Percentiles rank a stretch among this genome's conserved stretches.
Conservation (phyloP, 2,113 vertebrate genomes). For the Chascanopsetta lugubris region DNA sequence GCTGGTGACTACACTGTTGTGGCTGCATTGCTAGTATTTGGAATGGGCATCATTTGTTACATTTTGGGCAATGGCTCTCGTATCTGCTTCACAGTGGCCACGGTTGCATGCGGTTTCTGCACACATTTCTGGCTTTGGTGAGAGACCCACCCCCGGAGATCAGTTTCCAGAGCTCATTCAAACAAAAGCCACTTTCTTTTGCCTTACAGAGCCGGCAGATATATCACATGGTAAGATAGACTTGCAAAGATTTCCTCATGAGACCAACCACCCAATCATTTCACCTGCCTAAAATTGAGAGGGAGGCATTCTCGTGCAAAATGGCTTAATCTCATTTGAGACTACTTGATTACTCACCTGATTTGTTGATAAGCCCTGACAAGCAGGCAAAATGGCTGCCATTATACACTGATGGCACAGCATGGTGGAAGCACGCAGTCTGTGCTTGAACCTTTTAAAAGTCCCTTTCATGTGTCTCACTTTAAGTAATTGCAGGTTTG, state of each 20-base stretch:
- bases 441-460: conserved; percentile 18
- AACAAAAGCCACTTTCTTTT: conserved; percentile 34
- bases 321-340: conserved; percentile 28
- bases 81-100: conserved; percentile 10
- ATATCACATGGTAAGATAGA: conserved; percentile 35
- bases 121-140: conserved; percentile 24
- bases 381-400: conserved; percentile 43
- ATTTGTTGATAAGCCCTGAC: conserved; percentile 43
- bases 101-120: neutral
- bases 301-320: conserved; percentile 22
- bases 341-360: conserved; percentile 35
- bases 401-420: conserved; percentile 44
- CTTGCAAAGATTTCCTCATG: conserved; percentile 26
- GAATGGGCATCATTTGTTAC: conserved; percentile 31
- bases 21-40: conserved; percentile 14
- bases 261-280: conserved; percentile 24
- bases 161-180: conserved; percentile 40
- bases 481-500: conserved; percentile 43
- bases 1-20: neutral
- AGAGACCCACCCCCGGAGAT: conserved; percentile 34
- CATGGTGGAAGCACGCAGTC: conserved; percentile 15
- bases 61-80: conserved; percentile 26
- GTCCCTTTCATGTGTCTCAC: too few relatives aligned
- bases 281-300: conserved; percentile 32
- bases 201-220: conserved; percentile 12